These are phyloP conservation scores for Eupithecia centaureata DNA, from an alignment of 2,888 invertebrate genomes.

Conservation along the genomic window DNA sequence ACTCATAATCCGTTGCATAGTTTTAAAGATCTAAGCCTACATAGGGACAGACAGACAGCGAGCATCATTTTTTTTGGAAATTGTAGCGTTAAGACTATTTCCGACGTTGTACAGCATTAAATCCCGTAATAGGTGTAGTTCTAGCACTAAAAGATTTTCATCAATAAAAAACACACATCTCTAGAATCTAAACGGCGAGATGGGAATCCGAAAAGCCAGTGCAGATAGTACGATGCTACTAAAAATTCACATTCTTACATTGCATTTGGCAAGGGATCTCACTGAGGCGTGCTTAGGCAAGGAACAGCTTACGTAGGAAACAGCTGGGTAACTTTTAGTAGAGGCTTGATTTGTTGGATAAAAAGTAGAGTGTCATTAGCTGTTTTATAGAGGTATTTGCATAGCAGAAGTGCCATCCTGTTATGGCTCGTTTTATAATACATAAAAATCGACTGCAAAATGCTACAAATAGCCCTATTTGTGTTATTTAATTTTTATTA, in stretches of 20 bases:
- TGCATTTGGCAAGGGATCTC: conserved; percentile 44
- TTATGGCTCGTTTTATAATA: neutral
- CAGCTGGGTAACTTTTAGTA: neutral
- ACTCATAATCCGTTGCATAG: no score
- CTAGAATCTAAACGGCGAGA: conserved; percentile 37
- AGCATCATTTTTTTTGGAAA: no score
- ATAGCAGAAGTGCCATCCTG: neutral
- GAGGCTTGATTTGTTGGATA: neutral
- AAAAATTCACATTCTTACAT: conserved; percentile 43
- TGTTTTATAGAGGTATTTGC: neutral
- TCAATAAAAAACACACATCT: conserved; percentile 25
- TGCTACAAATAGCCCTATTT: no score
- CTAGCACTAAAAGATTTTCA: conserved; percentile 24
- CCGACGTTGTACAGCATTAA: neutral
- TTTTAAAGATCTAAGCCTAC: no score
- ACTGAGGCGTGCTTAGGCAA: conserved; percentile 26
- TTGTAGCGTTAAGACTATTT: neutral
- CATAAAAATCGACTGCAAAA: neutral
- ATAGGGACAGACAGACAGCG: no score
- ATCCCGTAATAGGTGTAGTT: neutral
- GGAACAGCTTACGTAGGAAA: neutral
- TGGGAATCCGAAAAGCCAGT: conserved; percentile 39
- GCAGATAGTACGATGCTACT: conserved; percentile 36
- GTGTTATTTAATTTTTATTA: no score
- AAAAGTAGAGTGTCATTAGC: neutral